A percentile compares a stretch with the other conserved stretches of the same genome.
phyloP scores from a whole-genome alignment of 2,113 vertebrate species.

The Gracilinanus agilis region DNA sequence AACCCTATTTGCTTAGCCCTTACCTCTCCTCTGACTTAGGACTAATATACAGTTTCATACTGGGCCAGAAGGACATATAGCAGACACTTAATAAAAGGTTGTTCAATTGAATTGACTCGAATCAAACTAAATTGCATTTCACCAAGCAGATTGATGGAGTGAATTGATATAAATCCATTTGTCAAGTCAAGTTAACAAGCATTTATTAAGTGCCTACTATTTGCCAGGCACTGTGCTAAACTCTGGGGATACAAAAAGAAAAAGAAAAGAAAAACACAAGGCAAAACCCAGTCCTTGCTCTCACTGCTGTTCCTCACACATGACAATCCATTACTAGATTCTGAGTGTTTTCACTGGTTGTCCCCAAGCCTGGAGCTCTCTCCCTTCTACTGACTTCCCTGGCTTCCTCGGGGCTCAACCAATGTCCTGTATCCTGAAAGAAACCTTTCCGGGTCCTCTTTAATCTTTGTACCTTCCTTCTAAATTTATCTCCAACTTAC shows the following conservation, averaged over 20 bases:
- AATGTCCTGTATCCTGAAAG: too few relatives aligned
- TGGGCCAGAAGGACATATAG: background rate
- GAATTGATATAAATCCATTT: background rate
- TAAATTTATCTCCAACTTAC: too few relatives aligned
- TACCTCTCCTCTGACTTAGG: too few relatives aligned
- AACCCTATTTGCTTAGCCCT: too few relatives aligned
- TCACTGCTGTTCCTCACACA: background rate
- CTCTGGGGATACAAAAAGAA: too few relatives aligned
- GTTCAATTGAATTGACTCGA: background rate
- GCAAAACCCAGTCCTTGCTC: background rate
- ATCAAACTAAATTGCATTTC: background rate
- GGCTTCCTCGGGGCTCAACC: too few relatives aligned
- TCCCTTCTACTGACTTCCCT: too few relatives aligned
- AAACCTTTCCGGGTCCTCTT: too few relatives aligned
- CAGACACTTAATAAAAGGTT: background rate
- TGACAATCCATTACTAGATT: too few relatives aligned
- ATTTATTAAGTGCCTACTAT: background rate
- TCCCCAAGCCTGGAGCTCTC: too few relatives aligned
- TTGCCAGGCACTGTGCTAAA: background rate
- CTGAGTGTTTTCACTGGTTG: too few relatives aligned
- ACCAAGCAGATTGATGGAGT: background rate
- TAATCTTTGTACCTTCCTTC: too few relatives aligned
- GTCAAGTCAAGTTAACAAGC: background rate
- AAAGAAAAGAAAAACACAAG: background rate
- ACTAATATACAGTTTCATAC: background rate